These are phyloP conservation scores for Cardiocondyla obscurior DNA, from an alignment of 1,140 invertebrate genomes.

Conservation along the genomic window DNA sequence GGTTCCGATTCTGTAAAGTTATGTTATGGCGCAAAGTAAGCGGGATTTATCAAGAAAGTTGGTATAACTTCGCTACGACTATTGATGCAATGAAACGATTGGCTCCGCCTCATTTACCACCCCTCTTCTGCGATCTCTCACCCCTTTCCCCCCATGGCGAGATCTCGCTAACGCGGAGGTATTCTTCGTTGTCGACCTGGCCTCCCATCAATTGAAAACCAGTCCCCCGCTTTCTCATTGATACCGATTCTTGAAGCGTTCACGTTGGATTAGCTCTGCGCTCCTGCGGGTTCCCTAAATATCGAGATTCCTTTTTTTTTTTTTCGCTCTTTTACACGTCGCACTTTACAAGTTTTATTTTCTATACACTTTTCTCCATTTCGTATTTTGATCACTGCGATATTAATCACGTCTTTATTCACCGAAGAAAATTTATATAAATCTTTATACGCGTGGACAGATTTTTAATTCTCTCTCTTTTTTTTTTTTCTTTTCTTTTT, in stretches of 20 bases:
- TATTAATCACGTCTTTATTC: neutral
- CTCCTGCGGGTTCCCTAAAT: neutral
- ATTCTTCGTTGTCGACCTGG: constrained; percentile 67
- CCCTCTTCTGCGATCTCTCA: constrained; percentile 46
- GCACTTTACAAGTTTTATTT: neutral
- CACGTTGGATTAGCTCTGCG: constrained; percentile 10
- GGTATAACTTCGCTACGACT: constrained; percentile 83
- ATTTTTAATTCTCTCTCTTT: no score
- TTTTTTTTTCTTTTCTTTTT: no score
- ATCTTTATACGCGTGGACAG: neutral
- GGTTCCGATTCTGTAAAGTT: constrained; percentile 84
- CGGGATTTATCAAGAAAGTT: constrained; percentile 84
- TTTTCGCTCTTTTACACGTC: neutral
- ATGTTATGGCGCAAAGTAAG: constrained; percentile 84
- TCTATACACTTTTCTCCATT: no score
- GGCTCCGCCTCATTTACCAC: constrained; percentile 81
- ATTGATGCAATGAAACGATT: constrained; percentile 84
- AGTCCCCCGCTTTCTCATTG: constrained; percentile 1
- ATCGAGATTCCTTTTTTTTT: neutral
- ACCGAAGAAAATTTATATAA: neutral
- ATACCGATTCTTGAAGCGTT: constrained; percentile 20
- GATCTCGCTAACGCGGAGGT: constrained; percentile 57
- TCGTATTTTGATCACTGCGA: neutral
- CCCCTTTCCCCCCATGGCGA: constrained; percentile 50
- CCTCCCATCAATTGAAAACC: constrained; percentile 54